These are phyloP conservation scores for Dasyurus viverrinus DNA, from an alignment of 2,113 vertebrate species.

Conservation along the genomic window DNA sequence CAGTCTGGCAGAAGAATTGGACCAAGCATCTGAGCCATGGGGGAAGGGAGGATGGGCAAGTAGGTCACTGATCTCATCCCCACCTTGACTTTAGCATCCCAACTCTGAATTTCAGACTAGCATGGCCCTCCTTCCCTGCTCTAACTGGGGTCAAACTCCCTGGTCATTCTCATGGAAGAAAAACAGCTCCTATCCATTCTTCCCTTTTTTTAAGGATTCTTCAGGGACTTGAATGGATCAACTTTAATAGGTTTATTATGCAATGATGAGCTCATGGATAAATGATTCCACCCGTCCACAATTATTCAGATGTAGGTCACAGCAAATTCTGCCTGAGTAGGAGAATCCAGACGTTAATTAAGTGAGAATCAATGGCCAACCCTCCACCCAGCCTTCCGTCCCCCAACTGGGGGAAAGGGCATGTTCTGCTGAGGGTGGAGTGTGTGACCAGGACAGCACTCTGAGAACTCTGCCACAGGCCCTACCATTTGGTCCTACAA, in stretches of 20 bases:
- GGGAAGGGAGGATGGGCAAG: background rate
- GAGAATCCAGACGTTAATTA: constrained; percentile 75
- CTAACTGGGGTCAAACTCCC: background rate
- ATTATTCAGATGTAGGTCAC: constrained; percentile 79
- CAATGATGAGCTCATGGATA: constrained; percentile 80
- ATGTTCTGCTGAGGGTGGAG: constrained; percentile 40
- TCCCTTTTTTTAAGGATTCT: constrained; percentile 48
- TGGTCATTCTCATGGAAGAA: background rate
- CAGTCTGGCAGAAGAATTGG: background rate
- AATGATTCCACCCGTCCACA: constrained; percentile 77
- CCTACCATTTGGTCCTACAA: background rate
- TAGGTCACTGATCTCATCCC: background rate
- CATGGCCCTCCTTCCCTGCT: background rate
- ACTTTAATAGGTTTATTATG: constrained; percentile 82
- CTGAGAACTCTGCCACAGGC: background rate
- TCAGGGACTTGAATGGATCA: constrained; percentile 79
- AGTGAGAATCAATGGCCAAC: constrained; percentile 73
- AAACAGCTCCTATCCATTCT: background rate
- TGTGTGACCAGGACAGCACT: background rate
- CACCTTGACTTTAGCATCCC: background rate
- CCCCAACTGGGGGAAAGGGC: constrained; percentile 3
- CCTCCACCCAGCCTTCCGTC: background rate
- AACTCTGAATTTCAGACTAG: background rate
- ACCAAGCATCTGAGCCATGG: background rate
- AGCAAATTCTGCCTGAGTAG: constrained; percentile 70